A percentile compares a stretch with the other conserved stretches of the same genome.
These are phyloP conservation scores for Diarsia mendica DNA, from an alignment of 2,888 invertebrate genomes.

Conservation along the genomic window DNA sequence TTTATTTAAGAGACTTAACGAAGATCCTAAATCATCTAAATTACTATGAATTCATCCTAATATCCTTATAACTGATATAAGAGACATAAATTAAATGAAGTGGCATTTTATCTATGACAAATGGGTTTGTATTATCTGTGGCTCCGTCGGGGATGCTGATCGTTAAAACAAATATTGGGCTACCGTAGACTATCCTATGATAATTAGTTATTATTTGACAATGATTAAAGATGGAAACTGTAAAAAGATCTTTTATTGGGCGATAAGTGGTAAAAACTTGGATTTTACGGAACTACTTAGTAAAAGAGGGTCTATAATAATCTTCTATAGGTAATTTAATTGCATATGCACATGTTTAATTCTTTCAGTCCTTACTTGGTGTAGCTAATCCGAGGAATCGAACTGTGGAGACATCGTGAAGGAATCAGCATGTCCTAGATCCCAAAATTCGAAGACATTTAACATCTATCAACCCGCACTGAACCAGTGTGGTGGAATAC, in stretches of 20 bases:
- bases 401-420: neutral
- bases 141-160: conserved; percentile 58
- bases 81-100: conserved; percentile 70
- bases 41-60: conserved; percentile 38
- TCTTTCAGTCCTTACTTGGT: neutral
- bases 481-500: neutral
- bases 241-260: conserved; percentile 6
- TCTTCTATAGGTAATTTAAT: neutral
- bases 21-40: conserved; percentile 44
- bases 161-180: conserved; percentile 67
- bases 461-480: neutral
- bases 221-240: conserved; percentile 32
- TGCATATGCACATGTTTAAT: neutral
- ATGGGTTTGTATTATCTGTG: conserved; percentile 75
- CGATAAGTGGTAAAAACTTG: neutral
- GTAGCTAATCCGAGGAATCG: neutral
- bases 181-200: conserved; percentile 53
- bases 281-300: neutral
- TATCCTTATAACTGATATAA: conserved; percentile 60
- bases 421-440: neutral
- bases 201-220: conserved; percentile 56
- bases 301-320: neutral
- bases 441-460: neutral
- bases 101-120: conserved; percentile 81
- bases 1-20: conserved; percentile 21